These are phyloP conservation scores for Escarpia spicata DNA, from an alignment of 2,888 invertebrate genomes.

Conservation along the genomic window DNA sequence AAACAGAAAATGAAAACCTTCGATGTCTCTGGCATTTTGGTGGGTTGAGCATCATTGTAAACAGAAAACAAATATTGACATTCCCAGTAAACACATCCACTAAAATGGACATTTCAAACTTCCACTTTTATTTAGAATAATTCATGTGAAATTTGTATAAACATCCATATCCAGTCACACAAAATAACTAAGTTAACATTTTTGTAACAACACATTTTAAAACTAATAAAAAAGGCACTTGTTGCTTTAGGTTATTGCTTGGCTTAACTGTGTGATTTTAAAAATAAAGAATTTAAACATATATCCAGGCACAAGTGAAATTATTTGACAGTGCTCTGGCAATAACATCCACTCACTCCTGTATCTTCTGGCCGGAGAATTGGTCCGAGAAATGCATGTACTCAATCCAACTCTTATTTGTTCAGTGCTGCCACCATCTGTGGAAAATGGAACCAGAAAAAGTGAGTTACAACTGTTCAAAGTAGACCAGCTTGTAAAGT, in stretches of 20 bases:
- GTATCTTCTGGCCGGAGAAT: conserved; percentile 88
- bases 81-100: background rate
- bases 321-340: background rate
- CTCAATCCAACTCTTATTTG: conserved; percentile 87
- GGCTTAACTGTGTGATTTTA: too few species aligned
- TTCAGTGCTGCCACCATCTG: conserved; percentile 61
- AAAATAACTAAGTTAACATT: too few species aligned
- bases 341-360: too few species aligned
- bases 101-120: too few species aligned
- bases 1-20: conserved; percentile 85
- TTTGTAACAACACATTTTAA: too few species aligned
- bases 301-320: conserved; percentile 26
- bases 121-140: too few species aligned
- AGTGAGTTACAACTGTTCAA: background rate
- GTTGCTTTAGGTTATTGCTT: too few species aligned
- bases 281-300: too few species aligned
- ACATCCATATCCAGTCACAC: too few species aligned
- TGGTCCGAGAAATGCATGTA: conserved; percentile 98
- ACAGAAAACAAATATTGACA: conserved; percentile 21
- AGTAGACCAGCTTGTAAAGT: background rate
- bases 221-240: too few species aligned
- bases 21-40: conserved; percentile 78
- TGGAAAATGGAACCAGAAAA: background rate
- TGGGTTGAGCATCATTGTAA: conserved; percentile 61
- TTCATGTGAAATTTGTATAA: too few species aligned